phyloP scores from a whole-genome alignment of 2,113 vertebrate genomes.

The Epinephelus fuscoguttatus region DNA sequence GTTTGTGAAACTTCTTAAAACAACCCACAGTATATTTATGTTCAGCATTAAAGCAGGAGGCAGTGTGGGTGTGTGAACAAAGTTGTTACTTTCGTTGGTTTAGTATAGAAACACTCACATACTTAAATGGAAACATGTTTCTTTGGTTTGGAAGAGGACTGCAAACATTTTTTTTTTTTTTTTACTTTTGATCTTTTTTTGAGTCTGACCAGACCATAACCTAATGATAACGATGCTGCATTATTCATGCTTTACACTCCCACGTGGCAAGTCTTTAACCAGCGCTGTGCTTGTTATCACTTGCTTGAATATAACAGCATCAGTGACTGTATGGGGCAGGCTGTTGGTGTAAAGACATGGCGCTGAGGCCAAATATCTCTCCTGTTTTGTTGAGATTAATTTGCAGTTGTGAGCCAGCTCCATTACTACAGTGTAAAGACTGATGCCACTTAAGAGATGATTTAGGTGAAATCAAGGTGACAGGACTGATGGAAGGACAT shows the following conservation, averaged over 20 bases:
- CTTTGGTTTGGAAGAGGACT: slow-evolving; percentile 16
- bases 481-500: too few relatives aligned
- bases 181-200: slow-evolving; percentile 14
- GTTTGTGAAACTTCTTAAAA: background rate
- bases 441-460: too few relatives aligned
- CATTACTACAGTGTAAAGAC: too few relatives aligned
- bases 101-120: background rate
- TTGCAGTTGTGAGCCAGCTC: too few relatives aligned
- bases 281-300: slow-evolving; percentile 12
- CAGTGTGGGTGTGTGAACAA: slow-evolving; percentile 10
- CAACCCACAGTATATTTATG: slow-evolving; percentile 6
- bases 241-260: slow-evolving; percentile 47
- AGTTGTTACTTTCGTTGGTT: background rate
- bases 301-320: slow-evolving; percentile 29
- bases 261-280: slow-evolving; percentile 37
- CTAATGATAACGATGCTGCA: slow-evolving; percentile 35
- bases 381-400: too few relatives aligned
- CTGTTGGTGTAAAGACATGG: too few relatives aligned
- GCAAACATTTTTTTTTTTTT: background rate
- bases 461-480: too few relatives aligned
- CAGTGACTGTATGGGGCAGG: background rate
- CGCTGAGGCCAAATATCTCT: too few relatives aligned
- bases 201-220: slow-evolving; percentile 32
- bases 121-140: background rate
- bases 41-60: background rate